A percentile compares a stretch with the other conserved stretches of the same genome.
phyloP scores from a whole-genome alignment of 2,888 invertebrate genomes.

The Lasioglossum zephyrum region DNA sequence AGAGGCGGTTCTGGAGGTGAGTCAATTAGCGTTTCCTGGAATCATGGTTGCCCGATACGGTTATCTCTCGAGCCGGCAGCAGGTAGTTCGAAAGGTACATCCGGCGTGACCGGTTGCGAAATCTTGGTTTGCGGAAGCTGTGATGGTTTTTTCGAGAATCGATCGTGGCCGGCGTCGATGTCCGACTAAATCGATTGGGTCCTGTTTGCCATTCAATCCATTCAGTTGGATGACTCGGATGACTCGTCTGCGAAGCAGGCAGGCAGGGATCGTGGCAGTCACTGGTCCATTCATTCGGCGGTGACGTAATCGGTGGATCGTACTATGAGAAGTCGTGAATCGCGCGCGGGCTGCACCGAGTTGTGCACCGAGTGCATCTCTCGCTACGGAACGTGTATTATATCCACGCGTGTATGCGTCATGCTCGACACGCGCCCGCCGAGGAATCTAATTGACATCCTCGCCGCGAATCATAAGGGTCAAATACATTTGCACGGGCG shows the following conservation, averaged over 20 bases:
- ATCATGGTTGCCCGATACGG: not conserved
- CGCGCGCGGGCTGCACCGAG: slow-evolving; percentile 32
- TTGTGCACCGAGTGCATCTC: slow-evolving; percentile 1
- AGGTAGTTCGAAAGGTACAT: not conserved
- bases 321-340: slow-evolving; percentile 61
- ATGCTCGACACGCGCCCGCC: slow-evolving; percentile 29
- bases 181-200: not conserved
- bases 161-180: not conserved
- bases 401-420: slow-evolving; percentile 33
- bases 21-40: not conserved
- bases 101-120: not conserved
- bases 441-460: slow-evolving; percentile 59
- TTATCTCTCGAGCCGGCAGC: not conserved
- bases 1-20: not conserved
- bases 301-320: slow-evolving; percentile 63
- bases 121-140: not conserved
- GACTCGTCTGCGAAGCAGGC: not conserved
- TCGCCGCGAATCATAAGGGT: slow-evolving; percentile 45
- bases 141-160: not conserved
- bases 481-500: slow-evolving; percentile 44
- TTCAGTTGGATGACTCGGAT: not conserved
- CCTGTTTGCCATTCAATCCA: not conserved
- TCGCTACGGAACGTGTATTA: not conserved
- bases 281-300: slow-evolving; percentile 65
- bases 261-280: slow-evolving; percentile 20